Evolutionary conservation across 2,797 vertebrate genomes (phyloP).

Genomic region (Phalloptychus januarius): DNA sequence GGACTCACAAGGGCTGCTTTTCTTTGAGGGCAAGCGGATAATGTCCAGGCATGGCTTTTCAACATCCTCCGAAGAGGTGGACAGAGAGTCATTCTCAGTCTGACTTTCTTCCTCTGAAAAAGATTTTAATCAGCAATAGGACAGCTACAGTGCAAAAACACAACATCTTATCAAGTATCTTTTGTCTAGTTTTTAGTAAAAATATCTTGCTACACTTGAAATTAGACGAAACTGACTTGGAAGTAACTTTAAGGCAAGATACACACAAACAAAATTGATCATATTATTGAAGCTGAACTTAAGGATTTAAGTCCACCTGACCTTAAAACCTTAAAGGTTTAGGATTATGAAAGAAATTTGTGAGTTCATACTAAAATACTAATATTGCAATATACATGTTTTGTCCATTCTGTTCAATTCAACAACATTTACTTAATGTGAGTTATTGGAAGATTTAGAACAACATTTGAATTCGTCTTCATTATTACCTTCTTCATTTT

Average conservation of each 20-base stretch:
- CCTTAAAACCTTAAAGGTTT: background rate
- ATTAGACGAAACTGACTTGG: too few species aligned
- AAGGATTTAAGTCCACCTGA: too few species aligned
- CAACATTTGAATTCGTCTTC: constrained; percentile 1
- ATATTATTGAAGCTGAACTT: too few species aligned
- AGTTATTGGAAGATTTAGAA: constrained; percentile 5
- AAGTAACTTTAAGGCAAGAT: too few species aligned
- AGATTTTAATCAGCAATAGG: constrained; percentile 9
- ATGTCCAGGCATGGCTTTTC: background rate
- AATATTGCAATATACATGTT: background rate
- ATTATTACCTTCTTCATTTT: constrained; percentile 52
- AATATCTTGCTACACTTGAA: too few species aligned
- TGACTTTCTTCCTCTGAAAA: constrained; percentile 35
- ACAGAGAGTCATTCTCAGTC: constrained; percentile 40
- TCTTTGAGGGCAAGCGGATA: constrained; percentile 30
- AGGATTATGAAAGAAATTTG: background rate
- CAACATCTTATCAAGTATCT: too few species aligned
- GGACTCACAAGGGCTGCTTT: constrained; percentile 34
- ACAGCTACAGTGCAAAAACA: background rate
- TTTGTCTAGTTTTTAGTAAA: too few species aligned
- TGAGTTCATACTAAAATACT: background rate
- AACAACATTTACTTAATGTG: background rate
- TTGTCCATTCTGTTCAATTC: background rate
- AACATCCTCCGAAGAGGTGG: constrained; percentile 37
- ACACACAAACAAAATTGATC: background rate